Evolutionary conservation across 2,888 invertebrate species (phyloP).

Genomic region (Bellardia pandia): DNA sequence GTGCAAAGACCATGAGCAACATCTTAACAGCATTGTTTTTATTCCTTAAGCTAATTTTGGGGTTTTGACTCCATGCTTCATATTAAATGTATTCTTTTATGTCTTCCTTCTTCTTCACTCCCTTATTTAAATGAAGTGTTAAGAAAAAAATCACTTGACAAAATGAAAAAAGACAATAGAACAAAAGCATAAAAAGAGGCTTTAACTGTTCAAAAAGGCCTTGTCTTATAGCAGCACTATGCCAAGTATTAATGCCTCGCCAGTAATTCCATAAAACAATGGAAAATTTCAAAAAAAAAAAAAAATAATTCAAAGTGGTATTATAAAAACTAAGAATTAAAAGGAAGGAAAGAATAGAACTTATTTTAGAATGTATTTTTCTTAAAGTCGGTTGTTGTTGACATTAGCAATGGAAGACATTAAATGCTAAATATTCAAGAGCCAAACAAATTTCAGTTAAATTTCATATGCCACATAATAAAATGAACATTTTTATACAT

Average conservation of each 20-base stretch:
- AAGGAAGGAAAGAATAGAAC: neutral
- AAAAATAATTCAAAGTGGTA: slow-evolving; percentile 16
- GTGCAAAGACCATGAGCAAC: slow-evolving; percentile 67
- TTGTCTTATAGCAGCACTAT: slow-evolving; percentile 30
- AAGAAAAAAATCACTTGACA: slow-evolving; percentile 53
- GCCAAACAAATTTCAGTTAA: neutral
- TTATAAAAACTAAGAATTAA: slow-evolving; percentile 54
- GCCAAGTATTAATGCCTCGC: slow-evolving; percentile 38
- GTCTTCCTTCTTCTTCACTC: slow-evolving; percentile 5
- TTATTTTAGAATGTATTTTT: slow-evolving; percentile 6
- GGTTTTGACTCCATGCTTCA: slow-evolving; percentile 57
- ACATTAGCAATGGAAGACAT: neutral
- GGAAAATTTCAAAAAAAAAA: slow-evolving; percentile 29
- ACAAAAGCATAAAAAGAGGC: slow-evolving; percentile 35
- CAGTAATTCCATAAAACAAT: slow-evolving; percentile 29
- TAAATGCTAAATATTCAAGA: neutral
- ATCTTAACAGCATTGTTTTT: slow-evolving; percentile 65
- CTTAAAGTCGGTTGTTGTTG: neutral
- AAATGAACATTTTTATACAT: neutral
- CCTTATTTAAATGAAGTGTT: slow-evolving; percentile 53
- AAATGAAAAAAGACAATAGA: slow-evolving; percentile 37
- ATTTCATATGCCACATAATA: neutral
- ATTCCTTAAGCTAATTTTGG: slow-evolving; percentile 67
- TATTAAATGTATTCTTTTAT: slow-evolving; percentile 28
- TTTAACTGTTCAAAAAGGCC: slow-evolving; percentile 30